Conservation (phyloP, 2,888 invertebrate genomes). For the Brenthis daphne region DNA sequence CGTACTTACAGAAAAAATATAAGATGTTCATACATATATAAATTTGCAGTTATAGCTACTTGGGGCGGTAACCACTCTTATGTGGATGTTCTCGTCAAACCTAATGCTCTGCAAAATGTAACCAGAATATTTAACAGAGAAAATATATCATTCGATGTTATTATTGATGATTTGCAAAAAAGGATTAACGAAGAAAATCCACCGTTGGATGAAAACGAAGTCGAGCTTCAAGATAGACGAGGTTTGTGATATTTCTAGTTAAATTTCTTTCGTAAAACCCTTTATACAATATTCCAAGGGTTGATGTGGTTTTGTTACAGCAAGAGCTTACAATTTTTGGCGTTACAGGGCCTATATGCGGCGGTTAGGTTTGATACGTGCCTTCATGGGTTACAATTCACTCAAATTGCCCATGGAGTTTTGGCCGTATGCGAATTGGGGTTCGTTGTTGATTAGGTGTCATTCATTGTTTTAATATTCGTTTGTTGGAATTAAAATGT, state of each 20-base stretch:
- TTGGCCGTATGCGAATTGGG: conserved; percentile 84
- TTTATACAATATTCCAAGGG: conserved; percentile 60
- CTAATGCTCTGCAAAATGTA: conserved; percentile 84
- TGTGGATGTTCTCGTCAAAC: conserved; percentile 88
- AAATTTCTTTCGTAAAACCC: conserved; percentile 15
- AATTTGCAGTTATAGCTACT: conserved; percentile 80
- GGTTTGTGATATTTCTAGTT: conserved; percentile 70
- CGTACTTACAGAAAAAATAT: no score
- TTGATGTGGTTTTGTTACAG: conserved; percentile 76
- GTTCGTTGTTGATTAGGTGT: conserved; percentile 78
- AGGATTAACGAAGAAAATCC: conserved; percentile 92
- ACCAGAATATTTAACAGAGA: conserved; percentile 83
- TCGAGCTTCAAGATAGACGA: conserved; percentile 86
- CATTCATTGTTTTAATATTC: conserved; percentile 33
- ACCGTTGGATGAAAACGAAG: conserved; percentile 84
- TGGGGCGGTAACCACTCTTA: conserved; percentile 85
- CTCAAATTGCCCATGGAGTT: conserved; percentile 81
- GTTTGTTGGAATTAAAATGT: conserved; percentile 10
- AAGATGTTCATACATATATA: neutral
- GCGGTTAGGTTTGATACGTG: conserved; percentile 69
- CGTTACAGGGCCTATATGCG: conserved; percentile 78
- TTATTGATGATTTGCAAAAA: conserved; percentile 89
- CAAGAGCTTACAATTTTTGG: conserved; percentile 82
- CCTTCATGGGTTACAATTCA: conserved; percentile 80
- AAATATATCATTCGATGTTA: conserved; percentile 85